Evolutionary conservation across 2,113 vertebrate species (phyloP).

Genomic region (Seriola dumerili): DNA sequence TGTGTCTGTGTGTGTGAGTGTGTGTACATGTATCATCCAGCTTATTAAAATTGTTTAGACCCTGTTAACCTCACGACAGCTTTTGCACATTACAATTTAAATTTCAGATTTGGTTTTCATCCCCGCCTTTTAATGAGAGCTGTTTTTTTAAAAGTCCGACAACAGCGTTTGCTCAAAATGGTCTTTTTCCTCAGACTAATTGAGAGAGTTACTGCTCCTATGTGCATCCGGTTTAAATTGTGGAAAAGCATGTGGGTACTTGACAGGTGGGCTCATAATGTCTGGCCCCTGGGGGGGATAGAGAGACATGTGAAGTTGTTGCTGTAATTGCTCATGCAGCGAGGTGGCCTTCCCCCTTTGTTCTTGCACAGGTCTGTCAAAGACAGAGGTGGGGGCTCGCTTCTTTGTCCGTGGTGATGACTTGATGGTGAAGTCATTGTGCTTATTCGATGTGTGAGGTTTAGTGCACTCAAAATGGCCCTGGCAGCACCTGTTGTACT

Average conservation of each 20-base stretch:
- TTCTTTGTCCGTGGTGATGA: constrained; percentile 53
- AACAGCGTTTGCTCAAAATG: constrained; percentile 9
- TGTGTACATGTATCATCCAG: constrained; percentile 2
- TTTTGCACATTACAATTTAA: constrained; percentile 28
- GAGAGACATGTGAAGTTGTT: constrained; percentile 70
- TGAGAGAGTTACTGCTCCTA: constrained; percentile 62
- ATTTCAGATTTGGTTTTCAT: constrained; percentile 16
- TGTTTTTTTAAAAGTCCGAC: constrained; percentile 5
- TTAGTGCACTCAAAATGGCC: not conserved
- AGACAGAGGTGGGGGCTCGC: constrained; percentile 6
- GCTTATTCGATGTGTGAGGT: not conserved
- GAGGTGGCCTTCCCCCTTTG: constrained; percentile 61
- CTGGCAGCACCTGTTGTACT: not conserved
- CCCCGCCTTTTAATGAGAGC: constrained; percentile 44
- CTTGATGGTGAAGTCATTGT: constrained; percentile 34
- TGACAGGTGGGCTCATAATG: constrained; percentile 79
- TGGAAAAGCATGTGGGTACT: constrained; percentile 47
- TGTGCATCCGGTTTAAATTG: constrained; percentile 38
- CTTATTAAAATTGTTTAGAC: constrained; percentile 55
- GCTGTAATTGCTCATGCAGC: constrained; percentile 74
- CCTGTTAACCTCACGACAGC: constrained; percentile 39
- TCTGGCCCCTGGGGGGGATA: constrained; percentile 55
- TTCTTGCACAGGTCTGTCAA: constrained; percentile 46
- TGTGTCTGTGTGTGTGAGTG: not conserved
- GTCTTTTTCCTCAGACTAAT: constrained; percentile 51